Evolutionary conservation across 2,797 vertebrate genomes (phyloP).

Genomic region (Tiaroga cobitis): DNA sequence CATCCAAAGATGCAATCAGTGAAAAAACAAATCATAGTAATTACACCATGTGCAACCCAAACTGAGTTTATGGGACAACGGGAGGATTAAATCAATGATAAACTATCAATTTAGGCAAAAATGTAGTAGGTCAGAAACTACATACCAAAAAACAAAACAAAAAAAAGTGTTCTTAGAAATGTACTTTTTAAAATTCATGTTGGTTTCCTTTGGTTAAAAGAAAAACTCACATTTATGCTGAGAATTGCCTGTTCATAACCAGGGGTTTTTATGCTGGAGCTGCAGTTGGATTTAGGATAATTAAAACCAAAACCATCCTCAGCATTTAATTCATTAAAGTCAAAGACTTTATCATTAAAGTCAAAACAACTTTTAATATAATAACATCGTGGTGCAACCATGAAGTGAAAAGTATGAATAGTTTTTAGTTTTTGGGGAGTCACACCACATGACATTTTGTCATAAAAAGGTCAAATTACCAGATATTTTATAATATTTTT

Average conservation of each 20-base stretch:
- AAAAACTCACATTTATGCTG: background rate
- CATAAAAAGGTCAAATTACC: background rate
- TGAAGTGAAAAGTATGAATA: background rate
- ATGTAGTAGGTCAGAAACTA: background rate
- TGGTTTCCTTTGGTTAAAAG: background rate
- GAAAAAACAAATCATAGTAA: constrained; percentile 38
- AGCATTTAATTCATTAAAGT: constrained; percentile 14
- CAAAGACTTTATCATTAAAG: background rate
- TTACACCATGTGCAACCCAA: constrained; percentile 8
- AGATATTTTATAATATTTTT: background rate
- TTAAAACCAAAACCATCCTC: constrained; percentile 14
- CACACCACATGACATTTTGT: background rate
- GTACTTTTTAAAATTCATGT: background rate
- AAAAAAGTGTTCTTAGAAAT: background rate
- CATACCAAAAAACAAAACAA: background rate
- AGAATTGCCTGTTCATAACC: background rate
- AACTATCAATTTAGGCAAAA: constrained; percentile 3
- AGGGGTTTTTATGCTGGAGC: background rate
- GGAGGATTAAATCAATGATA: constrained; percentile 19
- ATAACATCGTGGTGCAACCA: background rate
- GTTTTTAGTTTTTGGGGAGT: background rate
- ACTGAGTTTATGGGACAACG: constrained; percentile 11
- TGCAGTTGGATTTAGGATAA: background rate
- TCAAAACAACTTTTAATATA: background rate
- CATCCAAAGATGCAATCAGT: constrained; percentile 46